Evolutionary conservation across 1,140 invertebrate genomes (phyloP).

Genomic region (Drosophila leontia): DNA sequence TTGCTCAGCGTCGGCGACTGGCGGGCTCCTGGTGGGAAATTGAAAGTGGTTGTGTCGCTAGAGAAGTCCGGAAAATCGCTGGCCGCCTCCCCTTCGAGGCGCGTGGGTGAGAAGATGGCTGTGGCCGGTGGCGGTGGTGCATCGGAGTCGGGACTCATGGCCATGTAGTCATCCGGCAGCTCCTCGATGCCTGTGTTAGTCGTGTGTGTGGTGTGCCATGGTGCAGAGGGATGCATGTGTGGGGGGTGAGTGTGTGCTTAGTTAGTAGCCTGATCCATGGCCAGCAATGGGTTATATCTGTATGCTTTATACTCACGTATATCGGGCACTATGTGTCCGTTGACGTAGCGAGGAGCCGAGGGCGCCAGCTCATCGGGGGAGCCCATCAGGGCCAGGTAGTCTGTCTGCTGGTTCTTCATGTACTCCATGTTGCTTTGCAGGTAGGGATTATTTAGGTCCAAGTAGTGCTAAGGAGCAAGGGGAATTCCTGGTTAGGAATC

Average conservation of each 20-base stretch:
- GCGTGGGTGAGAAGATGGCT: conserved; percentile 79
- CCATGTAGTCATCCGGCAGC: conserved; percentile 73
- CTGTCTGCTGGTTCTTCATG: conserved; percentile 86
- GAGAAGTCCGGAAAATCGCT: conserved; percentile 60
- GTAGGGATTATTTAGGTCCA: conserved; percentile 93
- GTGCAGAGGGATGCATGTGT: conserved; percentile 29
- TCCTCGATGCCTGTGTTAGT: conserved; percentile 80
- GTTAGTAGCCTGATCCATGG: conserved; percentile 54
- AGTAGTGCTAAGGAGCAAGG: conserved; percentile 89
- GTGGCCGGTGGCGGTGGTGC: conserved; percentile 44
- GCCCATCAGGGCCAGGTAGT: conserved; percentile 91
- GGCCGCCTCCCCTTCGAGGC: conserved; percentile 60
- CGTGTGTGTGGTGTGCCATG: conserved; percentile 15
- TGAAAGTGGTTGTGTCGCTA: conserved; percentile 76
- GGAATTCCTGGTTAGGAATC: neutral
- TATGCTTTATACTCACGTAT: conserved; percentile 72
- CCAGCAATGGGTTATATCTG: conserved; percentile 2
- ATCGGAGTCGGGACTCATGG: conserved; percentile 66
- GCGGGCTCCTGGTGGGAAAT: conserved; percentile 69
- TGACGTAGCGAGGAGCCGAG: conserved; percentile 76
- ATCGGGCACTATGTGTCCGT: conserved; percentile 77
- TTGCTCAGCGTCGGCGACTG: conserved; percentile 79
- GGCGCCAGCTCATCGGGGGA: conserved; percentile 87
- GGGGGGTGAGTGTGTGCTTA: conserved; percentile 44
- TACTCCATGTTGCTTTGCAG: conserved; percentile 88